Evolutionary conservation across 2,888 invertebrate species (phyloP), one percentile per base, ranked within the genome.

Genomic region (Eupithecia tripunctaria): DNA sequence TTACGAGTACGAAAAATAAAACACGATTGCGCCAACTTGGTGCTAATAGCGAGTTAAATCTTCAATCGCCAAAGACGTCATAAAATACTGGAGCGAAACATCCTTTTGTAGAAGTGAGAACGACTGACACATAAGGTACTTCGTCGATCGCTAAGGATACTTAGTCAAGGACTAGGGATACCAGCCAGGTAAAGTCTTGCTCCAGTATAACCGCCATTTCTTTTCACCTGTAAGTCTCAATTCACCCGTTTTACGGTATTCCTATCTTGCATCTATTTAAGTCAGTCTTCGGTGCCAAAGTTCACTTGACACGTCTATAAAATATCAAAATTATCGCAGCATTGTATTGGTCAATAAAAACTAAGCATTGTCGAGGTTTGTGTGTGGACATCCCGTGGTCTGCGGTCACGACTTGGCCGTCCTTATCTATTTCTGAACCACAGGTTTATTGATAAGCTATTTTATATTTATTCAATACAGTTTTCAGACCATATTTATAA

Each of bases 401-500:
- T 78, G 78, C 70, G 78, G 77, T 78, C 63, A 51, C 71, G 64
- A 70, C 75, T 73, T 76, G 76, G 67, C 74, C 72, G 68, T 67
- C 73, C 70, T 25, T 56, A 56, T 56, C 62, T 62, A 74, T 75
- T 73, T 74, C 59, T 68, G 70, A 62, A 76, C 75, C 75, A 71
- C 77, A 76, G 68, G 66, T 73, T 75, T 71, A 75, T 75, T 71
- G 72, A 70, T 72, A 75, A 75, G 51, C 38, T 72, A 75, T 71
- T 69, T 64, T 29, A 60, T 5, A 56, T 25, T 14, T 56, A 56
- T 56, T 56, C 21, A 56, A 56, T 56, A 56, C 25, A 25, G 56
- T 56, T 29, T 60, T 18, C 60, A 29, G 60, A 18, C 18, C 29
- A 60, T 38, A 38, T 27, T 27, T 27, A 15, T 27, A 59, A 15